A percentile compares a stretch with the other conserved stretches of the same genome.
Conservation (phyloP, 1,140 invertebrate species). For the Trachymyrmex cornetzi region DNA sequence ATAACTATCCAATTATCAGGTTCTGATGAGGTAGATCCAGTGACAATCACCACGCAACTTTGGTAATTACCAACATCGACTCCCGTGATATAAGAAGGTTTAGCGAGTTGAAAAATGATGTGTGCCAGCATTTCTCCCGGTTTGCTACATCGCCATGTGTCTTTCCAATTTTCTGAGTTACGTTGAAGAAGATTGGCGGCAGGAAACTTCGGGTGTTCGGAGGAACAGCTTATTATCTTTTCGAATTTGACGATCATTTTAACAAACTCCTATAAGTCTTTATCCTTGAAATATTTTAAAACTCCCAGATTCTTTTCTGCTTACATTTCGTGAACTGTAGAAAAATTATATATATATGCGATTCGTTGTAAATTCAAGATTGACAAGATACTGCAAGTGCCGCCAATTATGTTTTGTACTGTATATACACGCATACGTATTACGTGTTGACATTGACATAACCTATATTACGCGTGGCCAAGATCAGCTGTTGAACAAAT, state of each 20-base stretch:
- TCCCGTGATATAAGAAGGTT: constrained; percentile 81
- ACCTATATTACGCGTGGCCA: too few relatives aligned
- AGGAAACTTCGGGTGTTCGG: constrained; percentile 82
- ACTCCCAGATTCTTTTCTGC: not conserved
- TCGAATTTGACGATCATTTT: constrained; percentile 83
- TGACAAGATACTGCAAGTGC: not conserved
- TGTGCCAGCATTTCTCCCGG: constrained; percentile 82
- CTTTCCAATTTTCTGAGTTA: constrained; percentile 70
- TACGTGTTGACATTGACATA: too few relatives aligned
- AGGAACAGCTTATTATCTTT: constrained; percentile 83
- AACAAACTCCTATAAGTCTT: not conserved
- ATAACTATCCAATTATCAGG: constrained; percentile 84
- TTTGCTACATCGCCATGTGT: constrained; percentile 83
- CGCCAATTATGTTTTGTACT: not conserved
- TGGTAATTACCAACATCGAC: constrained; percentile 84
- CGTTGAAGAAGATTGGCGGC: constrained; percentile 81
- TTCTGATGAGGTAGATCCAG: constrained; percentile 79
- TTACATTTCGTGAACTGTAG: not conserved
- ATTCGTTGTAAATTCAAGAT: constrained; percentile 1
- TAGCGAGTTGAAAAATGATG: constrained; percentile 81
- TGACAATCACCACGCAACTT: constrained; percentile 82
- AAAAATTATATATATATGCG: not conserved
- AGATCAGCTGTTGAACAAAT: too few relatives aligned
- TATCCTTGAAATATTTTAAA: not conserved
- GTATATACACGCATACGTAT: too few relatives aligned